phyloP scores from a whole-genome alignment of 2,888 invertebrate genomes.

The Allophyes oxyacanthae region DNA sequence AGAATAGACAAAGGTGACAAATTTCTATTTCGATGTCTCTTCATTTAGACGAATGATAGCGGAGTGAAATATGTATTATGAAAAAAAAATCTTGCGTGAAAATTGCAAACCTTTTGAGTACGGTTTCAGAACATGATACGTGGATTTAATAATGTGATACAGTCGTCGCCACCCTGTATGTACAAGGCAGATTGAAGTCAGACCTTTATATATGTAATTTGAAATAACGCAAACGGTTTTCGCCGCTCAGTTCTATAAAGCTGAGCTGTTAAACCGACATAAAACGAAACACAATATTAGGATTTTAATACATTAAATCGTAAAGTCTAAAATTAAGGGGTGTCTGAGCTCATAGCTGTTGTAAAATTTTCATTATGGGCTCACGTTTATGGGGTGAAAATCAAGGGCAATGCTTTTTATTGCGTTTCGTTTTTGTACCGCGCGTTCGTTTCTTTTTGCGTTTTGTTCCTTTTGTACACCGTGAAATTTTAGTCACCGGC shows the following conservation, averaged over 20 bases:
- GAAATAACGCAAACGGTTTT: constrained; percentile 24
- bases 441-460: neutral
- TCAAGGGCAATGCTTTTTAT: constrained; percentile 12
- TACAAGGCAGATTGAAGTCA: too few species aligned
- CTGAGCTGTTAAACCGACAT: constrained; percentile 44
- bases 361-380: constrained; percentile 53
- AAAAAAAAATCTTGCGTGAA: too few species aligned
- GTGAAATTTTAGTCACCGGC: too few species aligned
- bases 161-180: too few species aligned
- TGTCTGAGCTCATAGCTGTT: constrained; percentile 38
- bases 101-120: too few species aligned
- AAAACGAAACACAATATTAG: constrained; percentile 51
- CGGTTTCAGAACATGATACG: too few species aligned
- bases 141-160: too few species aligned
- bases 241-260: constrained; percentile 42
- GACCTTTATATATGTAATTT: constrained; percentile 1
- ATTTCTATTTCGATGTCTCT: too few species aligned
- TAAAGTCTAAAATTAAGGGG: constrained; percentile 52
- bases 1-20: too few species aligned
- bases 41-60: too few species aligned
- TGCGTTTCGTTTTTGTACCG: neutral
- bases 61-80: too few species aligned
- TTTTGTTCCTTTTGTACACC: too few species aligned
- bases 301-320: constrained; percentile 50
- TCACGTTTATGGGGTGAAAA: constrained; percentile 15